Evolutionary conservation across 1,140 invertebrate genomes (phyloP).

Genomic region (Zaprionus inermis): DNA sequence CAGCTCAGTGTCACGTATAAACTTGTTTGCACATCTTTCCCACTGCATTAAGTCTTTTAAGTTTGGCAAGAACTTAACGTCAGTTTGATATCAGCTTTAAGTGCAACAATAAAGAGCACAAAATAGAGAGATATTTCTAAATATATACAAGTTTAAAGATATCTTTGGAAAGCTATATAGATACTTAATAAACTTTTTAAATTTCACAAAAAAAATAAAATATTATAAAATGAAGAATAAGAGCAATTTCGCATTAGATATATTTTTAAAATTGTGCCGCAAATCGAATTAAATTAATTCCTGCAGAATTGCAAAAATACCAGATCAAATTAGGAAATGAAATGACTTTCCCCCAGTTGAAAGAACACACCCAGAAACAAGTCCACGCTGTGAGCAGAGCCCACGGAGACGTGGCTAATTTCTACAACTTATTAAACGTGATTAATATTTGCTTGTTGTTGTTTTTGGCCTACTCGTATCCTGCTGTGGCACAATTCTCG

Average conservation of each 20-base stretch:
- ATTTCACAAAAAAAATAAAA: background rate
- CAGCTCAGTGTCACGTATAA: slow-evolving; percentile 31
- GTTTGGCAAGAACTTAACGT: slow-evolving; percentile 59
- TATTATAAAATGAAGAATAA: too few species aligned
- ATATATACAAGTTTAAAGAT: background rate
- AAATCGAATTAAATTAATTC: background rate
- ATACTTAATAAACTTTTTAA: background rate
- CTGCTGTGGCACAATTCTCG: slow-evolving; percentile 70
- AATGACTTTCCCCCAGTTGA: background rate
- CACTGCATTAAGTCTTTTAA: slow-evolving; percentile 18
- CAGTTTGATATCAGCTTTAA: slow-evolving; percentile 57
- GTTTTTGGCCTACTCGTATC: slow-evolving; percentile 39
- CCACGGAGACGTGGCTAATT: slow-evolving; percentile 52
- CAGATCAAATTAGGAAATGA: background rate
- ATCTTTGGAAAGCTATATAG: background rate
- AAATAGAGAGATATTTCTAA: background rate
- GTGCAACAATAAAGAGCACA: slow-evolving; percentile 16
- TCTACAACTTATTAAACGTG: slow-evolving; percentile 76
- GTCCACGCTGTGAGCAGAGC: slow-evolving; percentile 5
- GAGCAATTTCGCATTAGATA: background rate
- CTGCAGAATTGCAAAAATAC: background rate
- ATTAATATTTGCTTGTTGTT: slow-evolving; percentile 66
- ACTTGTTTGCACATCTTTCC: slow-evolving; percentile 16
- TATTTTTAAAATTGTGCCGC: background rate
- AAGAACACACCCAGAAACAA: background rate